Conservation (phyloP, 2,113 vertebrate genomes). For the Seriola rivoliana region DNA sequence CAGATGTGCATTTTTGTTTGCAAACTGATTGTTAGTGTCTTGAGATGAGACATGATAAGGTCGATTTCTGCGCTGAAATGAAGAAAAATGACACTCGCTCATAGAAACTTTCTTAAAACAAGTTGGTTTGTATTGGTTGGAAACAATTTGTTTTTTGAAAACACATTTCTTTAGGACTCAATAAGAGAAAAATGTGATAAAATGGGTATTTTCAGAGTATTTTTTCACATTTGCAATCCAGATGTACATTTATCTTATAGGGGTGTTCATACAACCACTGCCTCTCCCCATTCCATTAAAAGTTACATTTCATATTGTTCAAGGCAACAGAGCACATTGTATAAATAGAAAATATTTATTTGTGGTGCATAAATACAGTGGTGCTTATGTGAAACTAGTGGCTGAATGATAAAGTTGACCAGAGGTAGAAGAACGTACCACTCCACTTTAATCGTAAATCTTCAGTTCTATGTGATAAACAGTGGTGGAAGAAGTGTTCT, state of each 20-base stretch:
- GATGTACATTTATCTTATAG: background rate
- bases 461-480: conserved; percentile 9
- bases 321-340: conserved; percentile 17
- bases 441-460: conserved; percentile 7
- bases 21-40: no score
- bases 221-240: background rate
- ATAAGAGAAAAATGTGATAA: background rate
- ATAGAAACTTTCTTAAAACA: background rate
- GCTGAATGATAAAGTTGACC: conserved; percentile 4
- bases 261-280: background rate
- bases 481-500: background rate
- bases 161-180: background rate
- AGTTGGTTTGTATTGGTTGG: background rate
- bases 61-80: no score
- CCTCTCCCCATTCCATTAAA: background rate
- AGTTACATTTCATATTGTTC: background rate
- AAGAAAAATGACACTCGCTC: no score
- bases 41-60: no score
- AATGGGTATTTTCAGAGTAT: background rate
- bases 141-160: background rate
- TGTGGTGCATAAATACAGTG: conserved; percentile 62
- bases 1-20: no score
- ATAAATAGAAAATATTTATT: conserved; percentile 69
- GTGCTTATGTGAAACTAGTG: conserved; percentile 8
- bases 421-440: conserved; percentile 46